Conservation (phyloP, 1,140 invertebrate genomes). For the Cecropterus lyciades region DNA sequence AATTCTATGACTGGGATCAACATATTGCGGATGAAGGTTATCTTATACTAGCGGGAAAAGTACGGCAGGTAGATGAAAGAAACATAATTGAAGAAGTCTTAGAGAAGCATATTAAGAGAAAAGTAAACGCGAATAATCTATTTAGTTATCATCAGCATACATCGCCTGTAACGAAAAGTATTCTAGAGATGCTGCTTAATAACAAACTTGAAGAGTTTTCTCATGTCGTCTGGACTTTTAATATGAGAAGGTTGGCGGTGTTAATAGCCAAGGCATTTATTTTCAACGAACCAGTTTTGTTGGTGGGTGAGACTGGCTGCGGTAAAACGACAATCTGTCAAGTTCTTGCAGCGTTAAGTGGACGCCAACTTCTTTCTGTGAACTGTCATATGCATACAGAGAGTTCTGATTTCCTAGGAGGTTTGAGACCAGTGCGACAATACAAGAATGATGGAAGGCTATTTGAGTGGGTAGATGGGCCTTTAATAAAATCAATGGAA, state of each 20-base stretch:
- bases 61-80: slow-evolving; percentile 92
- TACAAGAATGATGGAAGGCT: slow-evolving; percentile 86
- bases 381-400: slow-evolving; percentile 99
- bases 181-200: slow-evolving; percentile 88
- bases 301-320: slow-evolving; percentile 99
- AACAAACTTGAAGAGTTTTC: slow-evolving; percentile 86
- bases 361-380: slow-evolving; percentile 89
- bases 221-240: slow-evolving; percentile 97
- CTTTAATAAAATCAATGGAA: slow-evolving; percentile 96
- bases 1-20: slow-evolving; percentile 98
- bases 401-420: slow-evolving; percentile 98
- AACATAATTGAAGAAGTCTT: slow-evolving; percentile 92
- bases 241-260: slow-evolving; percentile 96
- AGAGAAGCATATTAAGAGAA: slow-evolving; percentile 93
- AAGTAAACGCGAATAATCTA: slow-evolving; percentile 89
- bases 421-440: slow-evolving; percentile 94
- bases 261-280: slow-evolving; percentile 94
- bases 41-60: slow-evolving; percentile 96
- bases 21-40: slow-evolving; percentile 99
- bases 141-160: slow-evolving; percentile 91
- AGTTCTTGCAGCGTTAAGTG: slow-evolving; percentile 89
- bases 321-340: slow-evolving; percentile 99
- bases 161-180: slow-evolving; percentile 90
- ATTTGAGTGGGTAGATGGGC: slow-evolving; percentile 99
- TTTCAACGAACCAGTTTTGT: slow-evolving; percentile 96